Evolutionary conservation across 2,797 vertebrate genomes (phyloP), one percentile per base, ranked within the genome.

Genomic region (Distichodus sexfasciatus): DNA sequence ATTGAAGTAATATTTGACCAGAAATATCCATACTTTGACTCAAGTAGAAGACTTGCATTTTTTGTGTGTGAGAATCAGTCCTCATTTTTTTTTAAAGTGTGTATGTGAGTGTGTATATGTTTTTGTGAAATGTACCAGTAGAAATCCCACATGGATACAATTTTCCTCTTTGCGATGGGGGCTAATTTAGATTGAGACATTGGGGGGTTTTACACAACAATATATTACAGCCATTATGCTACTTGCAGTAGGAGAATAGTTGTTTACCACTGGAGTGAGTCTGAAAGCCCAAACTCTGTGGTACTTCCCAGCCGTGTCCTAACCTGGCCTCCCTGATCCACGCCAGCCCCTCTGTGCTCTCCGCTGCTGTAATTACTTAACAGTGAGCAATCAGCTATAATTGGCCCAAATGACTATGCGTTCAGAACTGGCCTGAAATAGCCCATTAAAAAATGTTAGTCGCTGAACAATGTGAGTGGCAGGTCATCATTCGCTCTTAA

Each of bases 361-460:
- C 59, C 48, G 44, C 50, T 66, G 40, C 33, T 72, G 59, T 72
- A 73, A 76, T 66, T 69, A 63, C 54, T 65, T 87, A 83, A 85
- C 68, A 70, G 71, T 65, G 74, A 72, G 78, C 80, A 87, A 84
- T 88, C 82, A 84, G 58, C 69, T 76, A 79, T 79, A 86, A 82
- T 84, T 78, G 66, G 41, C 23, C 65, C 43, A 72, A 72, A 72
- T 69, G 29, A 50, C 72, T 44, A 61, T 62, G 54, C 58, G 43
- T 64, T 61, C 38, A 28, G 29, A 35, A 24, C 59, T 65, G 55
- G 55, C 31, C 29, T 72, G 31, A 69, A 76, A 64, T 47, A 64
- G 53, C 6, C 38, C 54, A 69, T 72, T 63, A 68, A 59, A 51
- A 64, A 54, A 47, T 57, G 17, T 64, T 72, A 58, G 57, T 71